phyloP scores from a whole-genome alignment of 2,113 vertebrate species.

The cat (Felis catus) region F.catus_Fca126_mat1.0 CM031412.1:152879001-152879500 shows the following conservation, averaged over 20 bases:
- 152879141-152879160: not conserved
- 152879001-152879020: not conserved
- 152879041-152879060: not conserved
- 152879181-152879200: not conserved
- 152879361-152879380: not conserved
- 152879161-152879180: not conserved
- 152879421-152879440: not conserved
- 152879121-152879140: not conserved
- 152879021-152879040: not conserved
- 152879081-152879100: not conserved
- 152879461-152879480: not conserved
- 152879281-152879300: not conserved
- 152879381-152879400: not conserved
- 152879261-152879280: not conserved
- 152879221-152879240: not conserved
- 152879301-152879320: not conserved
- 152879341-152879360: not conserved
- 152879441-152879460: not conserved
- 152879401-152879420: not conserved
- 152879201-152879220: not conserved
- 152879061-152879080: not conserved
- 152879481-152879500: not conserved
- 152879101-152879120: not conserved
- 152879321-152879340: not conserved
- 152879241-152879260: not conserved